Percentiles rank a stretch among this genome's conserved stretches.
These are phyloP conservation scores for Synanthedon formicaeformis DNA, from an alignment of 2,888 invertebrate genomes.

Conservation along the genomic window DNA sequence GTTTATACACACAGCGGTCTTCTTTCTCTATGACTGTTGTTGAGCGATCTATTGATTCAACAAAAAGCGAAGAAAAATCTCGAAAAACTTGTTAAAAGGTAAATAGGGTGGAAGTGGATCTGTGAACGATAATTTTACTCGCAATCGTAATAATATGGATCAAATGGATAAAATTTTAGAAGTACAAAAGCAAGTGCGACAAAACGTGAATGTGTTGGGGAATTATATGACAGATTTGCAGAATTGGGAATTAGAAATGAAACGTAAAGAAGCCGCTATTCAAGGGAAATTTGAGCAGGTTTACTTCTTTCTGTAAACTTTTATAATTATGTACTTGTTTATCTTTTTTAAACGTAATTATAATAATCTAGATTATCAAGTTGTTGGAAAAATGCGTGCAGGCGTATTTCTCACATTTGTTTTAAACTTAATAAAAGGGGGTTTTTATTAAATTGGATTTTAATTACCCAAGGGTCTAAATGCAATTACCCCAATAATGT, in stretches of 20 bases:
- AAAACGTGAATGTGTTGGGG: slow-evolving; percentile 78
- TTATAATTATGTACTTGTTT: slow-evolving; percentile 6
- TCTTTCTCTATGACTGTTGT: too few species aligned
- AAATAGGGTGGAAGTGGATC: background rate
- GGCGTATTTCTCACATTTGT: too few species aligned
- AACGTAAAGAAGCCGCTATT: slow-evolving; percentile 74
- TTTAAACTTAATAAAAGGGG: too few species aligned
- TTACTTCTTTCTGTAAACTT: slow-evolving; percentile 28
- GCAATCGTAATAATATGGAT: background rate
- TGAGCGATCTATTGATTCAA: slow-evolving; percentile 1
- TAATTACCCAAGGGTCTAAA: too few species aligned
- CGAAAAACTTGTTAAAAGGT: background rate
- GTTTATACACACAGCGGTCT: too few species aligned
- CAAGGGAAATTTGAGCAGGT: slow-evolving; percentile 62
- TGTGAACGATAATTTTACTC: too few species aligned
- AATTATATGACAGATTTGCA: slow-evolving; percentile 79
- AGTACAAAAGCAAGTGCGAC: slow-evolving; percentile 77
- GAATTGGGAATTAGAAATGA: slow-evolving; percentile 80
- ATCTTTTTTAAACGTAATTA: slow-evolving; percentile 6
- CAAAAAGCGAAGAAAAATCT: background rate
- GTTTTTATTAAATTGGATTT: too few species aligned
- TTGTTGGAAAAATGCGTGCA: too few species aligned
- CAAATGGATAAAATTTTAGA: slow-evolving; percentile 73
- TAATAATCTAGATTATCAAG: background rate
- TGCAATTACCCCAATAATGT: too few species aligned